A percentile compares a stretch with the other conserved stretches of the same genome.
Conservation (phyloP, 2,113 vertebrate genomes). For the Felis chaus region DNA sequence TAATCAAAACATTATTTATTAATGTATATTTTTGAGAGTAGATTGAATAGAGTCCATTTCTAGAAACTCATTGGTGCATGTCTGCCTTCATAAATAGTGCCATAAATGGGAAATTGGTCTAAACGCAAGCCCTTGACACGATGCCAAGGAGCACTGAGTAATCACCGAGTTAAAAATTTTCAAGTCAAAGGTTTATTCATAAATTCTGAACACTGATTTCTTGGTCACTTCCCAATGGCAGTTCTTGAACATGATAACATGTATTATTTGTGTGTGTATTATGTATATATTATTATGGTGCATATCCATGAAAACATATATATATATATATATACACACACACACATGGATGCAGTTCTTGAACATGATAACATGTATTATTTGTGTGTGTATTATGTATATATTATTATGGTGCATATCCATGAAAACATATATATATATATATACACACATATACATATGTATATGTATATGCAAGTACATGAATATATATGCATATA, state of each 20-base stretch:
- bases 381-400: no score
- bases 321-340: no score
- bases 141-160: not conserved
- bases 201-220: no score
- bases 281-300: no score
- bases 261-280: no score
- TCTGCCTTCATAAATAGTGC: not conserved
- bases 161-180: not conserved
- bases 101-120: not conserved
- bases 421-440: no score
- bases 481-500: no score
- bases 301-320: no score
- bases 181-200: not conserved
- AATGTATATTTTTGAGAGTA: not conserved
- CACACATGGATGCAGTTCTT: not conserved
- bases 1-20: not conserved
- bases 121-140: not conserved
- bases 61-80: not conserved
- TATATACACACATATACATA: no score
- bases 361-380: no score
- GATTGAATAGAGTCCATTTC: not conserved
- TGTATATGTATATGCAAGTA: fast-evolving
- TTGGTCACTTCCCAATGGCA: not conserved
- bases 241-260: not conserved
- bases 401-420: no score